Conservation (phyloP, 1,140 invertebrate species). For the Diplogasteroides magnus region DNA sequence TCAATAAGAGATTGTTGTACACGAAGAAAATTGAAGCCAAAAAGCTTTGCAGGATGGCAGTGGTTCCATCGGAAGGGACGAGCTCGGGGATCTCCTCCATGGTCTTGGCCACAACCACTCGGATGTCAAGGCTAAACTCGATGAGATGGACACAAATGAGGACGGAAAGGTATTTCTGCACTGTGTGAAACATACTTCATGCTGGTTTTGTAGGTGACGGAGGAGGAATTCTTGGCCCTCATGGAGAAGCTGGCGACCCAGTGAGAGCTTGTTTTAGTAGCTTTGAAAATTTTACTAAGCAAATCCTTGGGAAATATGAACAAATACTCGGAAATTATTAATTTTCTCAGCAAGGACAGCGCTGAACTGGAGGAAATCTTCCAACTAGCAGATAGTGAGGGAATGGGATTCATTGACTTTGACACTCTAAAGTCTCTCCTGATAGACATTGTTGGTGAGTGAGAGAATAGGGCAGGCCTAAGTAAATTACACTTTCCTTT, state of each 20-base stretch:
- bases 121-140: background rate
- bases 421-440: background rate
- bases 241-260: background rate
- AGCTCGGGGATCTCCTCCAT: background rate
- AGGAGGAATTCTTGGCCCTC: background rate
- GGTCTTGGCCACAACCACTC: background rate
- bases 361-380: background rate
- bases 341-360: background rate
- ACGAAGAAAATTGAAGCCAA: too few relatives aligned
- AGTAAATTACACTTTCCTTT: too few relatives aligned
- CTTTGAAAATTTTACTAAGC: too few relatives aligned
- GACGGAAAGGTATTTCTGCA: background rate
- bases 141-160: background rate
- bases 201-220: background rate
- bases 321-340: too few relatives aligned
- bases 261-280: background rate
- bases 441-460: background rate
- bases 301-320: too few relatives aligned
- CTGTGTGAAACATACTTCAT: background rate
- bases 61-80: background rate
- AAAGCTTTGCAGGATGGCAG: background rate
- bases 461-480: too few relatives aligned
- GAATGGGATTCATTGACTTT: background rate
- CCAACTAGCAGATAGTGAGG: background rate
- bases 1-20: too few relatives aligned